Evolutionary conservation across 2,797 vertebrate species (phyloP), one percentile per base, ranked within the genome.

Genomic region (Mus spretus): DNA sequence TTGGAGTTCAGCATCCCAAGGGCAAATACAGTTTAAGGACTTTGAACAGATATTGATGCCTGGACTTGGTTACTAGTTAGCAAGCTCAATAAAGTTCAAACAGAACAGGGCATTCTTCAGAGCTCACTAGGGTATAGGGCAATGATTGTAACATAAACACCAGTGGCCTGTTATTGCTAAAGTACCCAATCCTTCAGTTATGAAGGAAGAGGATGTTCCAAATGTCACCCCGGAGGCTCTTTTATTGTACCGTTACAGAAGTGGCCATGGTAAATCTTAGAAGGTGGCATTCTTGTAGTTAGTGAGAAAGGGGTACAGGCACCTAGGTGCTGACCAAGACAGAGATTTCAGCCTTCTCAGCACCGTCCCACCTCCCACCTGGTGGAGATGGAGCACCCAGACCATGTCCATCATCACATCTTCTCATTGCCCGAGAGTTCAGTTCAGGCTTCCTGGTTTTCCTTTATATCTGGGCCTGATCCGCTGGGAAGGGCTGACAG

Each of bases 31-130:
- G 63, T 77, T 83, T 75, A 84, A 93, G 70, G 17, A 24, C 57
- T 28, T 17, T 70, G 31, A 74, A 22, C 67, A 79, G 81, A 44
- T 90, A 50, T 6, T 59, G 78, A 61, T 78, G 77, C 75, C 34
- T 63, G 50, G 55, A 75, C n/a, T 92, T 80, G 61, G 77, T 93
- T 91, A 93, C 10, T 91, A 77, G 67, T 80, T 96, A 94, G 96
- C 82, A 91, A 87, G 86, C 65, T 92, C 70, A n/a, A 3, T 67
- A 61, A 82, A 94, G 79, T 55, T 78, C 57, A 96, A 89, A 78
- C 57, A 59, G 67, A 97, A 57, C n/a, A 65, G 12, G 44, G 44
- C 19, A n/a, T 20, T 50, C 31, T 14, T 44, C 47, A 63, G 40
- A 44, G 24, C 34, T 44, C 44, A 47, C 44, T 22, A 70, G 79